Evolutionary conservation across 2,113 vertebrate genomes (phyloP).

Genomic region (Coryphaenoides rupestris): DNA sequence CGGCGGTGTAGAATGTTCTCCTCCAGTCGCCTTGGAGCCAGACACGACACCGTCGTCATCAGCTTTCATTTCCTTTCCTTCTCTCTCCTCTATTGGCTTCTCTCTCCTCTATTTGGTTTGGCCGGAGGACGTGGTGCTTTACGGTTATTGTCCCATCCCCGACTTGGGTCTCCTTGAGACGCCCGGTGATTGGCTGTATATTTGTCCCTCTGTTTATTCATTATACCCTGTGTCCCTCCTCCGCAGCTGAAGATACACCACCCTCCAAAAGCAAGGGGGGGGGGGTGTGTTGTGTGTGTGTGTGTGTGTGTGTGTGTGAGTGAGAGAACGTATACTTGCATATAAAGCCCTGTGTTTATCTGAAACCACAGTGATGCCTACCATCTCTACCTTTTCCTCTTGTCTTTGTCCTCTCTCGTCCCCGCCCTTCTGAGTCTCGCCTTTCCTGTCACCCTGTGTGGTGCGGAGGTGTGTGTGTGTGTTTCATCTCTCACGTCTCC

Average conservation of each 20-base stretch:
- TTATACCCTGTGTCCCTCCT: background rate
- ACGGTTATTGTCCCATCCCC: no score
- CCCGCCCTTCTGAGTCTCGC: background rate
- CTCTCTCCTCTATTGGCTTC: background rate
- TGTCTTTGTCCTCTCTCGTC: background rate
- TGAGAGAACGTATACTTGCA: background rate
- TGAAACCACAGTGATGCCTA: background rate
- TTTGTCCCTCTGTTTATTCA: background rate
- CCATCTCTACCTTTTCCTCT: background rate
- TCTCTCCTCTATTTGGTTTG: background rate
- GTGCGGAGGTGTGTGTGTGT: conserved; percentile 24
- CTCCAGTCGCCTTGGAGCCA: background rate
- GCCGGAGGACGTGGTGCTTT: background rate
- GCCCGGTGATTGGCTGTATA: background rate
- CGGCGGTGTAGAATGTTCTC: no score
- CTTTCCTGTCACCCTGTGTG: background rate
- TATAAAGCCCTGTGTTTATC: background rate
- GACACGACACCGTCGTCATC: background rate
- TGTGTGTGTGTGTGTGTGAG: background rate
- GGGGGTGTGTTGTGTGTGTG: conserved; percentile 5
- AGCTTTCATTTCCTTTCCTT: background rate
- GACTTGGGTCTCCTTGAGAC: no score
- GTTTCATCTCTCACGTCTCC: conserved; percentile 52
- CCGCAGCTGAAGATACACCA: conserved; percentile 19
- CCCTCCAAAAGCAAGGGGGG: conserved; percentile 43